These are phyloP conservation scores for Drosophila percnosoma DNA, from an alignment of 2,888 invertebrate genomes.

Conservation along the genomic window DNA sequence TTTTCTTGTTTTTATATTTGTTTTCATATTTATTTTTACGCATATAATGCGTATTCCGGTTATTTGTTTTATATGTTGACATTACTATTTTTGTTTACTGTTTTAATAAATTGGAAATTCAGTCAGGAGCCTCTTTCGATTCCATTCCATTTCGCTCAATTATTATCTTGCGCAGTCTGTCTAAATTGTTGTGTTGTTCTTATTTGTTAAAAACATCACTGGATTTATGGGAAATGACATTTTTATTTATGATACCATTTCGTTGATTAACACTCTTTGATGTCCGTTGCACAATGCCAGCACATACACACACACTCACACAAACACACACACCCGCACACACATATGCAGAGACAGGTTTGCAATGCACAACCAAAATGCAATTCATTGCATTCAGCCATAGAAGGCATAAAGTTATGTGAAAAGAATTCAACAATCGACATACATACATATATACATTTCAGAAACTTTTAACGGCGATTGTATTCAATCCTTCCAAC, in stretches of 20 bases:
- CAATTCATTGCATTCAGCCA: constrained; percentile 30
- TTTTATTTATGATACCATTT: constrained; percentile 81
- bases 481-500: constrained; percentile 8
- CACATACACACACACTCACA: constrained; percentile 7
- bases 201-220: constrained; percentile 77
- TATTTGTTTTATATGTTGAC: constrained; percentile 61
- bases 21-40: not conserved
- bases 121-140: constrained; percentile 1
- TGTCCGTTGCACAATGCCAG: constrained; percentile 30
- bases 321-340: not conserved
- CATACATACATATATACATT: constrained; percentile 11
- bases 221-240: constrained; percentile 74
- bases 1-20: not conserved
- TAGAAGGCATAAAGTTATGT: not conserved
- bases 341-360: constrained; percentile 17
- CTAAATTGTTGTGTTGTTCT: constrained; percentile 51
- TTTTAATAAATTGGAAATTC: constrained; percentile 52
- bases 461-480: constrained; percentile 27
- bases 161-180: constrained; percentile 1
- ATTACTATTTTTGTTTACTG: constrained; percentile 64
- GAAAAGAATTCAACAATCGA: constrained; percentile 1
- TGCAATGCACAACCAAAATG: constrained; percentile 39
- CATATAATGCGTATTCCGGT: constrained; percentile 19
- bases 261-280: constrained; percentile 79
- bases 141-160: not conserved